Percentiles rank a stretch among this genome's conserved stretches.
These are phyloP conservation scores for Xylota segnis DNA, from an alignment of 2,888 invertebrate genomes.

Conservation along the genomic window DNA sequence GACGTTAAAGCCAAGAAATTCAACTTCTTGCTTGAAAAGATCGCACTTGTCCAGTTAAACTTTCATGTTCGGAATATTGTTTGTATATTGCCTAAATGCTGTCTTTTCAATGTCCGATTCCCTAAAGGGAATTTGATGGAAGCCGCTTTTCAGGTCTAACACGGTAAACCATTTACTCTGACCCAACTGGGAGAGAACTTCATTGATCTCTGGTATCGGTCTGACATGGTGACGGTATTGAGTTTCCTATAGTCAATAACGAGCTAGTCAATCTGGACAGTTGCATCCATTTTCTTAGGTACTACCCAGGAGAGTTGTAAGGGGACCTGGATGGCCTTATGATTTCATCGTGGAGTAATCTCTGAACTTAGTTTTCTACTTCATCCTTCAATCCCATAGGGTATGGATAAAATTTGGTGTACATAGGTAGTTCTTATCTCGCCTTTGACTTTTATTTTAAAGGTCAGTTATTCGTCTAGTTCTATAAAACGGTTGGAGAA, in stretches of 20 bases:
- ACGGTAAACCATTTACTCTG: background rate
- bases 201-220: constrained; percentile 1
- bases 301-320: background rate
- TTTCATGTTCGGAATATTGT: too few relatives aligned
- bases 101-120: too few relatives aligned
- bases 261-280: background rate
- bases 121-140: background rate
- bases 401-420: too few relatives aligned
- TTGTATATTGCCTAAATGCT: too few relatives aligned
- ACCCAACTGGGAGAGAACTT: background rate
- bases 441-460: background rate
- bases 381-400: too few relatives aligned
- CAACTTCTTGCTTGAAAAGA: too few relatives aligned
- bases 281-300: too few relatives aligned
- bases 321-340: background rate
- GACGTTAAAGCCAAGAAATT: too few relatives aligned
- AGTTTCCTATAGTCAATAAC: background rate
- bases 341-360: background rate
- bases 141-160: background rate
- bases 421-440: background rate
- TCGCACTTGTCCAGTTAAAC: too few relatives aligned
- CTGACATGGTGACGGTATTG: background rate
- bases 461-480: background rate
- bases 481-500: background rate
- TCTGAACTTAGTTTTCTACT: too few relatives aligned